Evolutionary conservation across 2,797 vertebrate genomes (phyloP).

Genomic region (Coccyzus lansbergi): DNA sequence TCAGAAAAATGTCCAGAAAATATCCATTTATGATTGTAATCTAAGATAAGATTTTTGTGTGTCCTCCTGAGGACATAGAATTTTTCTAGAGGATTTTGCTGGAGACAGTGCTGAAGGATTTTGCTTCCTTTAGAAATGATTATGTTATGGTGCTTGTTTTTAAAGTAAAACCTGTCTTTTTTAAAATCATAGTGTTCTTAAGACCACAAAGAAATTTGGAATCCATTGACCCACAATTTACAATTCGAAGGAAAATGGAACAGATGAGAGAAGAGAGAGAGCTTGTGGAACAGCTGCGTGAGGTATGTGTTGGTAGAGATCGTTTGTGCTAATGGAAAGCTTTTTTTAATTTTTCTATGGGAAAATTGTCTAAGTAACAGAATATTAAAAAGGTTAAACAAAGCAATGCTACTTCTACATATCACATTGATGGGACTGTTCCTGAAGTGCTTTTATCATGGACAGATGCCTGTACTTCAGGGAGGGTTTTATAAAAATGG

Average conservation of each 20-base stretch:
- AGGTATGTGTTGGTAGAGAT: constrained; percentile 73
- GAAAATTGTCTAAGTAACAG: not conserved
- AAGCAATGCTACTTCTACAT: not conserved
- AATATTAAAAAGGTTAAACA: not conserved
- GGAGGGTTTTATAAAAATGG: not conserved
- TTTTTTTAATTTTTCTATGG: not conserved
- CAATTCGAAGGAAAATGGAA: constrained; percentile 95
- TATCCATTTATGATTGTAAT: not conserved
- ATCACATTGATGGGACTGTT: not conserved
- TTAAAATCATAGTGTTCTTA: constrained; percentile 79
- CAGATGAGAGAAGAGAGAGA: constrained; percentile 93
- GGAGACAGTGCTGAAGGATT: not conserved
- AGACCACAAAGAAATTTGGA: constrained; percentile 92
- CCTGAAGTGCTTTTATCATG: not conserved
- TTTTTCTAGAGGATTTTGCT: not conserved
- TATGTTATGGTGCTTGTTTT: not conserved
- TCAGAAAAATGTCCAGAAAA: not conserved
- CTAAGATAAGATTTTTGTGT: not conserved
- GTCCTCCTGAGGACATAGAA: not conserved
- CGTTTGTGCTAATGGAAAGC: not conserved
- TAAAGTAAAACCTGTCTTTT: not conserved
- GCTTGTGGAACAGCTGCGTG: constrained; percentile 81
- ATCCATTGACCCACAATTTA: constrained; percentile 93
- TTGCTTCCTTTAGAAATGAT: not conserved
- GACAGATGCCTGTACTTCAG: not conserved